Base-by-base conservation (phyloP, 2,888 invertebrate genomes). In the Syrphus vitripennis region DNA sequence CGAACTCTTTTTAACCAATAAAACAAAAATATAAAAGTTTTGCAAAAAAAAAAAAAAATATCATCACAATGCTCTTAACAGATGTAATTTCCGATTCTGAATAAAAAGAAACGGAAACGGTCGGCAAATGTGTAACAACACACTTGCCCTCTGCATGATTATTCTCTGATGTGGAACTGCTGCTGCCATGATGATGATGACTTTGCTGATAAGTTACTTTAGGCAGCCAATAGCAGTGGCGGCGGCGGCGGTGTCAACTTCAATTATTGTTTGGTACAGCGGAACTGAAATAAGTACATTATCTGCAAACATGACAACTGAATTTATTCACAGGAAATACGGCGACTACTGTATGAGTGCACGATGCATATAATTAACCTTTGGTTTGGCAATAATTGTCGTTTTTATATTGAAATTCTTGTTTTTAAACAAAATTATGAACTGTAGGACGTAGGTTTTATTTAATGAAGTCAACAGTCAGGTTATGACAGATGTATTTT, bases 161-260 rank as follows among this genome's bases (percentile, higher is more conserved):
- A 57, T 76, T 53, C 80, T 59, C 45, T 67, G 83, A 76, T 76
- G 83, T 84, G 83, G 83, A 84, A 84, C 82, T 77, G 67, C 61
- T 67, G 72, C 45, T 53, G 75, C 31, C 45, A 34, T 14, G 16
- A 76, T 71, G 16, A 76, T 71, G 83, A 75, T 70, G 83, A 76
- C 67, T 84, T 80, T 80, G 75, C 57, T 71, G 80, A 76, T 79
- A 79, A 65, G 65, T 65, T 7, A 45, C 45, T 65, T 45, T 14
- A 29, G 3, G 26, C 12, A 5, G 5, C 61, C 31, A 26, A n/a
- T n/a, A n/a, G n/a, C n/a, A n/a, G 7, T 4, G 10, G 34, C 16
- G 21, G n/a, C 9, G 16, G 45, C 10, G 16, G 1, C 65, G n/a
- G 14, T 45, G 67, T 76, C 48, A 24, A n/a, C 24, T 37, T 72